These are phyloP conservation scores for Ochlodes sylvanus DNA, from an alignment of 2,888 invertebrate species.

Conservation along the genomic window DNA sequence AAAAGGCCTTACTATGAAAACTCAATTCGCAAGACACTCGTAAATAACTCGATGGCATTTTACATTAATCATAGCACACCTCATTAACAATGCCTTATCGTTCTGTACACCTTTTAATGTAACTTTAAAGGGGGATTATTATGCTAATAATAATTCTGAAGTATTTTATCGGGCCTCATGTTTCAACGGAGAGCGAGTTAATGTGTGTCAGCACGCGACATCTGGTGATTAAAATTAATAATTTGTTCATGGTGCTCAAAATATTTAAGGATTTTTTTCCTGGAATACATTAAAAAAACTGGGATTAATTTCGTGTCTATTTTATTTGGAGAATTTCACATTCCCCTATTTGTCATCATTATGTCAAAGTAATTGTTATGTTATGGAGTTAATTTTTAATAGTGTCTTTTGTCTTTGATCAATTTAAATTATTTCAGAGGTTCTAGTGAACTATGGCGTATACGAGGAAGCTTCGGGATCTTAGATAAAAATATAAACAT, in stretches of 20 bases:
- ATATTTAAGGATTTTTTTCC: slow-evolving; percentile 26
- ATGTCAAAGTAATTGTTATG: background rate
- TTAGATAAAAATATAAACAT: too few relatives aligned
- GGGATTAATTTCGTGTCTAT: slow-evolving; percentile 1
- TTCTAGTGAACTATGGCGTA: too few relatives aligned
- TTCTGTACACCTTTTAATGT: slow-evolving; percentile 73
- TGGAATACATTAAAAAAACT: slow-evolving; percentile 1
- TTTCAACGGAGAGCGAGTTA: slow-evolving; percentile 71
- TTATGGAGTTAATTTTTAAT: too few relatives aligned
- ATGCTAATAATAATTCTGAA: slow-evolving; percentile 55
- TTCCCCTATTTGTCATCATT: background rate
- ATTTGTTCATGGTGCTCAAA: slow-evolving; percentile 44
- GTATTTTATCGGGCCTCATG: slow-evolving; percentile 74
- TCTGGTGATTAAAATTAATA: slow-evolving; percentile 81
- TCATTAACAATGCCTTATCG: slow-evolving; percentile 80
- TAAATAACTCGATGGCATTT: slow-evolving; percentile 59
- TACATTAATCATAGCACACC: slow-evolving; percentile 64
- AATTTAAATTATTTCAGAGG: too few relatives aligned
- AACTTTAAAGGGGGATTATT: slow-evolving; percentile 71
- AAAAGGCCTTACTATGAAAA: slow-evolving; percentile 50
- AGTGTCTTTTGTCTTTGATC: too few relatives aligned
- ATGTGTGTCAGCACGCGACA: slow-evolving; percentile 77
- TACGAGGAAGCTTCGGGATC: too few relatives aligned
- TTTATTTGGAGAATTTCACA: background rate
- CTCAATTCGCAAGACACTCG: slow-evolving; percentile 48